Percentiles rank a stretch among this genome's conserved stretches.
Evolutionary conservation across 1,140 invertebrate species (phyloP).

Genomic region (Apis laboriosa): DNA sequence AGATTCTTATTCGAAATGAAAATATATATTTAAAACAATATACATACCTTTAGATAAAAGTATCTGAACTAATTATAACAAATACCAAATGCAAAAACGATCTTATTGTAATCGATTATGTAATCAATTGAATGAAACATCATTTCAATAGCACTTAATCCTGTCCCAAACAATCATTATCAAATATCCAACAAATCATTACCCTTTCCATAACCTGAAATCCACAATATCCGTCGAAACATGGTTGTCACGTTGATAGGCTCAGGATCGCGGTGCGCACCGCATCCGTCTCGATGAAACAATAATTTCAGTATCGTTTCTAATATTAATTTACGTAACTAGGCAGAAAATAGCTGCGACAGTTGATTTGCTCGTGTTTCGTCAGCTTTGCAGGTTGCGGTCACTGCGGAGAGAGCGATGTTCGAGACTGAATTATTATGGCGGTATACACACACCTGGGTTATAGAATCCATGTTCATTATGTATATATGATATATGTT

Average conservation of each 20-base stretch:
- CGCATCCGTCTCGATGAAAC: background rate
- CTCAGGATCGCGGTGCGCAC: background rate
- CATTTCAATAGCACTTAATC: no score
- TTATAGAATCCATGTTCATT: constrained; percentile 52
- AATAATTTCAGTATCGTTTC: constrained; percentile 38
- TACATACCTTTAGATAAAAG: no score
- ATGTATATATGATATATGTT: constrained; percentile 18
- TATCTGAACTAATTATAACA: no score
- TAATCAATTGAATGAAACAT: no score
- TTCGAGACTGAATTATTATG: constrained; percentile 61
- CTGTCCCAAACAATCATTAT: background rate
- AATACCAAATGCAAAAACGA: no score
- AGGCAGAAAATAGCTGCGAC: constrained; percentile 43
- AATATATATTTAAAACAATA: no score
- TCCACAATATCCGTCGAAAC: background rate
- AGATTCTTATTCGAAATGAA: no score
- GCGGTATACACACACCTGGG: constrained; percentile 35
- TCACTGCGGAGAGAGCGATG: constrained; percentile 49
- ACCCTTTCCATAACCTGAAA: background rate
- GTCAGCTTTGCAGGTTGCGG: constrained; percentile 34
- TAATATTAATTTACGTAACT: constrained; percentile 50
- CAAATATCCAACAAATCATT: background rate
- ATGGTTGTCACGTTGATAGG: background rate
- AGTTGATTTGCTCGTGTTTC: constrained; percentile 48
- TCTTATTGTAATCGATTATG: no score